Evolutionary conservation across 1,140 invertebrate species (phyloP).

Genomic region (Cylas formicarius): DNA sequence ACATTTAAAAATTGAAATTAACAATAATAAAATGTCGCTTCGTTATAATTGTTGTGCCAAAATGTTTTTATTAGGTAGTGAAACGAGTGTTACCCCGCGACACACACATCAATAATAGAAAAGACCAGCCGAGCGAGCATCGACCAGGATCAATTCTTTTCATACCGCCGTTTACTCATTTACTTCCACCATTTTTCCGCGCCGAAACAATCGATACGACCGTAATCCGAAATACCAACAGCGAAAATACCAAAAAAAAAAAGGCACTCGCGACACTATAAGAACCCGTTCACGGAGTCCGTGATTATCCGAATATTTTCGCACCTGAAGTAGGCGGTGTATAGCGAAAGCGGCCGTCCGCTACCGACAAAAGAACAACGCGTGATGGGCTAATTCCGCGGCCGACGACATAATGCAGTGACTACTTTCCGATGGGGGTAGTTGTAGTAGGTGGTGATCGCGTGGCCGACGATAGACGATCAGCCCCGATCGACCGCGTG

Average conservation of each 20-base stretch:
- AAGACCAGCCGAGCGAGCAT: no score
- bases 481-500: no score
- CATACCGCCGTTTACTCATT: slow-evolving; percentile 7
- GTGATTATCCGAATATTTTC: slow-evolving; percentile 1
- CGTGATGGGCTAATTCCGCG: slow-evolving; percentile 1
- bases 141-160: slow-evolving; percentile 14
- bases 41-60: neutral
- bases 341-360: slow-evolving; percentile 8
- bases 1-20: neutral
- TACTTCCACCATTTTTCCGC: slow-evolving; percentile 17
- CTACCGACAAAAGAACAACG: slow-evolving; percentile 4
- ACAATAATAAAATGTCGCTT: neutral
- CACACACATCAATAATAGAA: slow-evolving; percentile 9
- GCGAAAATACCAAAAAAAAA: no score
- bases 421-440: neutral
- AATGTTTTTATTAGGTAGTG: neutral
- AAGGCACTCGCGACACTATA: slow-evolving; percentile 10
- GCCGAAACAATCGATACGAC: slow-evolving; percentile 15
- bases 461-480: no score
- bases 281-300: slow-evolving; percentile 6
- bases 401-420: neutral
- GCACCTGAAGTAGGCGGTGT: slow-evolving; percentile 9
- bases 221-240: neutral
- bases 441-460: no score
- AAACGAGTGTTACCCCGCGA: neutral